Percentiles rank a stretch among this genome's conserved stretches.
Conservation (phyloP, 2,888 invertebrate species). For the Blastobasis adustella region DNA sequence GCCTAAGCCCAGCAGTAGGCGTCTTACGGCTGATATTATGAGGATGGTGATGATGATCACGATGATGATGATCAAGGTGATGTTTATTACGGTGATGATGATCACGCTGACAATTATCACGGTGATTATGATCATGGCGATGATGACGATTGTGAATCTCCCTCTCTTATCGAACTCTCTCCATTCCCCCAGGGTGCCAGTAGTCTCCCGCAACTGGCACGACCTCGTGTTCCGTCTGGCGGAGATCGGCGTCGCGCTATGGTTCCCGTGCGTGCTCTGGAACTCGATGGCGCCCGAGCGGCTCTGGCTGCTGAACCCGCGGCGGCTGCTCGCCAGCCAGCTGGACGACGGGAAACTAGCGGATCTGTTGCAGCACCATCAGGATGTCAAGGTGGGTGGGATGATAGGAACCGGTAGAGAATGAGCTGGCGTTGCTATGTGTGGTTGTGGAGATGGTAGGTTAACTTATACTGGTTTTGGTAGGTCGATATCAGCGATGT, state of each 20-base stretch:
- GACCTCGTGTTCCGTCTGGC: conserved; percentile 92
- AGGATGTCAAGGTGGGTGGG: conserved; percentile 51
- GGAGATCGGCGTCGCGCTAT: conserved; percentile 94
- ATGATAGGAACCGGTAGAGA: neutral
- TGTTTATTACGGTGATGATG: no score
- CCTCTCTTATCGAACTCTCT: no score
- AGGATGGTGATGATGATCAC: no score
- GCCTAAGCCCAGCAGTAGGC: no score
- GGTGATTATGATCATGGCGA: no score
- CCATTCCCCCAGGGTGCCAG: conserved; percentile 79
- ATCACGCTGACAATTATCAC: no score
- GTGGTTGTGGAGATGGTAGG: neutral
- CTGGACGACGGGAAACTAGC: conserved; percentile 73
- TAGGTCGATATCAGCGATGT: no score
- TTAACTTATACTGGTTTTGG: neutral
- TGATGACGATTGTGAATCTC: no score
- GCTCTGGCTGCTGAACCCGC: conserved; percentile 94
- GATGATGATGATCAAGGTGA: no score
- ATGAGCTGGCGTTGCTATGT: neutral
- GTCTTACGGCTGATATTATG: no score
- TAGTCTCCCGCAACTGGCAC: conserved; percentile 93
- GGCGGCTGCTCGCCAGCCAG: conserved; percentile 84
- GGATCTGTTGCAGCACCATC: conserved; percentile 42
- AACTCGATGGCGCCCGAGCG: conserved; percentile 96
- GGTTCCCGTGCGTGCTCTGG: conserved; percentile 98